Percentiles rank a stretch among this genome's conserved stretches.
These are phyloP conservation scores for Corythornis madagascariensis DNA, from an alignment of 2,113 vertebrate genomes.

Conservation along the genomic window DNA sequence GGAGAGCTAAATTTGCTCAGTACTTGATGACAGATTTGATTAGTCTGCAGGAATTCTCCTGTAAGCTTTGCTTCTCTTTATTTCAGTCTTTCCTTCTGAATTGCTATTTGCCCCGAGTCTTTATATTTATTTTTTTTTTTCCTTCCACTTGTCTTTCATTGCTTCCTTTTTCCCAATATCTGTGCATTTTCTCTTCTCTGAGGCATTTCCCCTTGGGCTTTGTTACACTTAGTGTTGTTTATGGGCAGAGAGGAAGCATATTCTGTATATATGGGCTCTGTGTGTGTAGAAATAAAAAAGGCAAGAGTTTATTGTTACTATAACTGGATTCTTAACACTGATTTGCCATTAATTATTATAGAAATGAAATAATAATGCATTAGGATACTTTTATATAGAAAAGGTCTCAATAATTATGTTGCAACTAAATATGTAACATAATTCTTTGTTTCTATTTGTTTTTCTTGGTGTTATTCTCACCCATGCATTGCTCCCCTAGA, in stretches of 20 bases:
- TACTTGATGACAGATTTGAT: background rate
- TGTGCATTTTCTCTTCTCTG: background rate
- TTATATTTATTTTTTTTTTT: background rate
- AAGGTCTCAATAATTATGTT: background rate
- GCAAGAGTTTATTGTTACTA: background rate
- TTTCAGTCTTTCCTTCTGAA: background rate
- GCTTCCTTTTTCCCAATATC: background rate
- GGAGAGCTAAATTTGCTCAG: background rate
- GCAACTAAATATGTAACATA: background rate
- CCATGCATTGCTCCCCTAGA: background rate
- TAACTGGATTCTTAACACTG: background rate
- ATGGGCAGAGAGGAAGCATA: background rate
- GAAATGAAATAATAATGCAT: background rate
- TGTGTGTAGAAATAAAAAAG: background rate
- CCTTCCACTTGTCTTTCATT: background rate
- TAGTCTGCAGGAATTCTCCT: background rate
- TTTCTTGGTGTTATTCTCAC: background rate
- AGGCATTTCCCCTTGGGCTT: background rate
- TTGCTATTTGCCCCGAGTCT: background rate
- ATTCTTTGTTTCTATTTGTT: background rate
- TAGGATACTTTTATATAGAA: background rate
- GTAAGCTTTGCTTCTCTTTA: background rate
- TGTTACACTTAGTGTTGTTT: background rate
- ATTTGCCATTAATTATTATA: background rate
- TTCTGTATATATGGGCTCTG: accelerated